phyloP scores from a whole-genome alignment of 1,140 invertebrate genomes.

The Lycorma delicatula region DNA sequence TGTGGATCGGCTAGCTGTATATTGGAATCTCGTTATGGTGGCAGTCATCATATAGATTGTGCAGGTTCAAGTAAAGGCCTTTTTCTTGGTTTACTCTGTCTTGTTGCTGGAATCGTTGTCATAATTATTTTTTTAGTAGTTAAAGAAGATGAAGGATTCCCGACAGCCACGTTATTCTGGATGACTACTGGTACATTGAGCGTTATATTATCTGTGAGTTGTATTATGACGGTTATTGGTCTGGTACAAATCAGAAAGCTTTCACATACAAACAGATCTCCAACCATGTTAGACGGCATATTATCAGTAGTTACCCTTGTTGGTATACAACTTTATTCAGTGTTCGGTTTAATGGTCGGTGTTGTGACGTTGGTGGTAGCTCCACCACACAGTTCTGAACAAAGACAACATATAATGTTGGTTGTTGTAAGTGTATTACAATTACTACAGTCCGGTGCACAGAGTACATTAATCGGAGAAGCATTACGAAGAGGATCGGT shows the following conservation, averaged over 20 bases:
- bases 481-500: conserved; percentile 45
- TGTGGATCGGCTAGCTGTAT: conserved; percentile 10
- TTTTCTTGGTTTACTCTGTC: conserved; percentile 50
- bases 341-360: conserved; percentile 47
- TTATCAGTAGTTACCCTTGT: conserved; percentile 43
- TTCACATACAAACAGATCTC: conserved; percentile 37
- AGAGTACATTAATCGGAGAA: conserved; percentile 54
- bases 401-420: conserved; percentile 39
- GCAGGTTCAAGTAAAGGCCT: conserved; percentile 50
- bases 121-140: conserved; percentile 56
- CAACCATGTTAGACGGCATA: conserved; percentile 41
- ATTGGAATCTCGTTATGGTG: conserved; percentile 7
- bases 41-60: conserved; percentile 40
- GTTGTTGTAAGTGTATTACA: conserved; percentile 41
- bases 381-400: conserved; percentile 31
- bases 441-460: conserved; percentile 46
- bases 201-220: conserved; percentile 38
- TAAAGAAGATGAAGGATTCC: conserved; percentile 46
- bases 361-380: conserved; percentile 40
- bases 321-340: conserved; percentile 48
- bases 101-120: conserved; percentile 51
- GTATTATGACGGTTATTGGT: conserved; percentile 29
- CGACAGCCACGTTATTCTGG: conserved; percentile 40
- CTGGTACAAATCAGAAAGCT: conserved; percentile 43
- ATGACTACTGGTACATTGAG: conserved; percentile 40